phyloP scores from a whole-genome alignment of 2,113 vertebrate species.

The Cyphomyrus discorhynchus region DNA sequence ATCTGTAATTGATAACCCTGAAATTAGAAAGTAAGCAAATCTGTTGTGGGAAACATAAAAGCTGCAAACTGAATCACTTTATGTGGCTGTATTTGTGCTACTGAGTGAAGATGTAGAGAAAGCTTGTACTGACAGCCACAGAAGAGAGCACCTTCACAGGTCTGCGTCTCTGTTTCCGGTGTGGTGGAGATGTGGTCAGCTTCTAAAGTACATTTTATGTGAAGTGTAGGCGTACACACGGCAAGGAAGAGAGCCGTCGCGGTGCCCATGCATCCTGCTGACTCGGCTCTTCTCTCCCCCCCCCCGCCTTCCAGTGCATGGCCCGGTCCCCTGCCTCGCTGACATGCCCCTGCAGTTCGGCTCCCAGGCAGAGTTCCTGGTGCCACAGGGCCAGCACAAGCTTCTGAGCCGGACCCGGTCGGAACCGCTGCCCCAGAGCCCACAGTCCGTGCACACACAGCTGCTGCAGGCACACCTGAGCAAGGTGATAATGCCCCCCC shows the following conservation, averaged over 20 bases:
- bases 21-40: neutral
- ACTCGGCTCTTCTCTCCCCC: neutral
- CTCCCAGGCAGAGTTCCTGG: constrained; percentile 60
- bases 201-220: neutral
- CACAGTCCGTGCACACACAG: constrained; percentile 61
- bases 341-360: constrained; percentile 64
- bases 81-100: neutral
- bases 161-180: neutral
- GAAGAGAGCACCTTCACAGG: neutral
- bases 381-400: constrained; percentile 66
- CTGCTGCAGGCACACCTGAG: constrained; percentile 59
- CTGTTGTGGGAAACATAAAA: neutral
- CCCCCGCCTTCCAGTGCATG: neutral
- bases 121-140: neutral
- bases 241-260: neutral
- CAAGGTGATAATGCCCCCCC: neutral
- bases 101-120: neutral
- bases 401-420: constrained; percentile 83
- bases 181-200: neutral
- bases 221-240: neutral
- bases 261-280: neutral
- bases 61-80: neutral
- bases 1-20: neutral
- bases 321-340: constrained; percentile 66
- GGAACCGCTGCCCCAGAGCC: constrained; percentile 80